A percentile compares a stretch with the other conserved stretches of the same genome.
Evolutionary conservation across 2,888 invertebrate genomes (phyloP).

Genomic region (Melanostoma scalare): DNA sequence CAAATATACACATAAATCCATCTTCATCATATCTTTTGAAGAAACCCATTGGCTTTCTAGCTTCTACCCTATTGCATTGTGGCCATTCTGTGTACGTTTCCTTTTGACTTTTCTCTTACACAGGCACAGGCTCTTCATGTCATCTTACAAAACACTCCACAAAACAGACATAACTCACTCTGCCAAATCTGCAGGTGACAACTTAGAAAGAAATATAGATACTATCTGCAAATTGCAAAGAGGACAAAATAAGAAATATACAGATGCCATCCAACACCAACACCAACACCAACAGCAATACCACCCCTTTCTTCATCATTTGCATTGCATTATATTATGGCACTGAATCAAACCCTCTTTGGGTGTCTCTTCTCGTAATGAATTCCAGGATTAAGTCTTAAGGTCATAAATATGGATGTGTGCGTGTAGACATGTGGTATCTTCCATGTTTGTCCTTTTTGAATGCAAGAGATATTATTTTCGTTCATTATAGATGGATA

Average conservation of each 20-base stretch:
- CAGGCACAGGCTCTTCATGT: constrained; percentile 6
- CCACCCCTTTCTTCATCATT: constrained; percentile 25
- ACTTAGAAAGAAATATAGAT: constrained; percentile 51
- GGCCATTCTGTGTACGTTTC: neutral
- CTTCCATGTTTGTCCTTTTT: constrained; percentile 51
- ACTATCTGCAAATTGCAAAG: constrained; percentile 40
- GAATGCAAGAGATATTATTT: constrained; percentile 11
- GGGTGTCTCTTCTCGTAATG: constrained; percentile 34
- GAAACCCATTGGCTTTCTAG: constrained; percentile 6
- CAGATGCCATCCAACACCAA: neutral
- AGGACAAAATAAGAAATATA: constrained; percentile 39
- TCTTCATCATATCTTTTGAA: constrained; percentile 29
- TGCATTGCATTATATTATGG: constrained; percentile 37
- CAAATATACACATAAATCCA: constrained; percentile 33
- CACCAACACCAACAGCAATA: neutral
- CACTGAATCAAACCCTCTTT: constrained; percentile 42
- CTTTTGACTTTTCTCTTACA: constrained; percentile 4
- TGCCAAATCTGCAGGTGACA: constrained; percentile 69
- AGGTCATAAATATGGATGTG: constrained; percentile 71
- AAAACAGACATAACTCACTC: constrained; percentile 49
- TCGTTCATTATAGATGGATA: constrained; percentile 47
- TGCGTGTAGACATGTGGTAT: constrained; percentile 48
- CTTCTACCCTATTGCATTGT: neutral
- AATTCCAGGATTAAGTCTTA: constrained; percentile 67
- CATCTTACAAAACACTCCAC: constrained; percentile 20